Base-by-base conservation (phyloP, 2,888 invertebrate genomes). In the Arge pagana region DNA sequence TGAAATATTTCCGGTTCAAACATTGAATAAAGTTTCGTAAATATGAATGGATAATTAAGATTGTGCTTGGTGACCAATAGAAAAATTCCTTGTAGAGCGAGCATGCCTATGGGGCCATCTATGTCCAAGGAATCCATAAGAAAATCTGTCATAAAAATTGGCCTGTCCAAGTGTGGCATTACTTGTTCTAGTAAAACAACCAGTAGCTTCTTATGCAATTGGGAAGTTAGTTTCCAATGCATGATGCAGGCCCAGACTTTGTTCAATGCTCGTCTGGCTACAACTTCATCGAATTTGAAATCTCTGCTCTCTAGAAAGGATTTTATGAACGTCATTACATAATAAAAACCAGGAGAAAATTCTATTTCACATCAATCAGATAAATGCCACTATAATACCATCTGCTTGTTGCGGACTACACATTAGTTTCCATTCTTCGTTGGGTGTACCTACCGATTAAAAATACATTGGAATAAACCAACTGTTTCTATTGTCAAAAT, bases 21-120 rank as follows among this genome's bases (percentile, higher is more conserved):
- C 86, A 98, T 88, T 15, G 89, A 89, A 79, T 98, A 98, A n/a
- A 98, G 81, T 67, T 96, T 94, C 63, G 86, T 86, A 78, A 93
- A 98, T 73, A 98, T 93, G 72, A 94, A 90, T 0, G 97, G 96
- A 79, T 96, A 96, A 67, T 96, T 90, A 79, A 98, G 84, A 80
- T 97, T 96, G 78, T 95, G 89, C 55, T 88, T 87, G 59, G 91
- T 88, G 54, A 97, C 93, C 58, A 98, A 82, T 43, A 90, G 86
- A 72, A 95, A 90, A 48, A 97, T 86, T 15, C 96, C 96, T 73
- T 96, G 95, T 8, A 98, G 80, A 0, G 96, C 93, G 48, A 98
- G 79, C 69, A 97, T 82, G 71, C 94, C 90, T 55, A 93, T 85
- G 0, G 91, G 86, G 5, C 96, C 95, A 62, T 93, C 90, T 39